A percentile compares a stretch with the other conserved stretches of the same genome.
Conservation (phyloP, 2,888 invertebrate species). For the Lithosia quadra region DNA sequence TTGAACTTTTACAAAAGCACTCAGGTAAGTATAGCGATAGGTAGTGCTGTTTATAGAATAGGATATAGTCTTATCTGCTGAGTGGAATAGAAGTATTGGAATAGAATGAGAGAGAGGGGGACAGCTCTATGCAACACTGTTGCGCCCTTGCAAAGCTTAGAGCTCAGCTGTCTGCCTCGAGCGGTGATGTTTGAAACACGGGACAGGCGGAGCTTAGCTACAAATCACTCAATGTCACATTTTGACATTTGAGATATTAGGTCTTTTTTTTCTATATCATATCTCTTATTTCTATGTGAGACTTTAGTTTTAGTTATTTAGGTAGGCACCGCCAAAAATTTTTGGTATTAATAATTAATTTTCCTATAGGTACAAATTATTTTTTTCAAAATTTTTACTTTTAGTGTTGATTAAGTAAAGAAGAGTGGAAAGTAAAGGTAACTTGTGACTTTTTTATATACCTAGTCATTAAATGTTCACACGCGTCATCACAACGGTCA, state of each 20-base stretch:
- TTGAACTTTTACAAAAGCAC: slow-evolving; percentile 86
- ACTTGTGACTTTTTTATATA: slow-evolving; percentile 38
- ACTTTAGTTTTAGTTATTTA: slow-evolving; percentile 51
- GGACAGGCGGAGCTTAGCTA: slow-evolving; percentile 88
- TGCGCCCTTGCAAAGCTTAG: slow-evolving; percentile 81
- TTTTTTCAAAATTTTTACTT: neutral
- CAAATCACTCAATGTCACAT: slow-evolving; percentile 88
- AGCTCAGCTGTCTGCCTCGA: slow-evolving; percentile 85
- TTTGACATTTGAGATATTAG: slow-evolving; percentile 88
- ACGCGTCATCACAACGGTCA: slow-evolving; percentile 70
- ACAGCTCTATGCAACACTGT: slow-evolving; percentile 75
- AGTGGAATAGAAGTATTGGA: slow-evolving; percentile 70
- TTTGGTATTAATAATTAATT: neutral
- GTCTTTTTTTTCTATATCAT: slow-evolving; percentile 85
- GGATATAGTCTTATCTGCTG: slow-evolving; percentile 75
- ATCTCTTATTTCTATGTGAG: slow-evolving; percentile 74
- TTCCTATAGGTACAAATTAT: neutral
- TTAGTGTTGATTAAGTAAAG: slow-evolving; percentile 15
- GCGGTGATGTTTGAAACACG: slow-evolving; percentile 88
- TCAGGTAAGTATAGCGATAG: slow-evolving; percentile 84
- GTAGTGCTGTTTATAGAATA: slow-evolving; percentile 82
- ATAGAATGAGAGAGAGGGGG: slow-evolving; percentile 67
- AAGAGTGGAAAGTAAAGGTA: slow-evolving; percentile 4
- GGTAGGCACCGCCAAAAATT: neutral
- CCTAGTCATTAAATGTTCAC: slow-evolving; percentile 71